Conservation (phyloP, 2,888 invertebrate genomes). For the Platycnemis pennipes region DNA sequence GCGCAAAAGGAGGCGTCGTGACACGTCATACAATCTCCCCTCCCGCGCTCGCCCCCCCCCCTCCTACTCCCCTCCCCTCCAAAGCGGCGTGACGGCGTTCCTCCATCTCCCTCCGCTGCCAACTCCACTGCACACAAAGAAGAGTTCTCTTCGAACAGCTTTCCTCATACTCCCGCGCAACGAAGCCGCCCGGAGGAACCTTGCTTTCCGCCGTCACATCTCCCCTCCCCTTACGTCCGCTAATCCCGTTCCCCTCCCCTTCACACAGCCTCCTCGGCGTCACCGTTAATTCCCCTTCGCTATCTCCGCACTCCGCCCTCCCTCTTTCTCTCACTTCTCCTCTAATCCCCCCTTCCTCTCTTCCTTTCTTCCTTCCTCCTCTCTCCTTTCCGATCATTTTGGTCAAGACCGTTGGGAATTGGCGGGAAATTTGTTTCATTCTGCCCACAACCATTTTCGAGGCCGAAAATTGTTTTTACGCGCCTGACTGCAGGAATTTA, state of each 20-base stretch:
- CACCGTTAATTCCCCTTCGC: neutral
- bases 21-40: neutral
- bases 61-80: neutral
- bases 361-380: neutral
- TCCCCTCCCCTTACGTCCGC: neutral
- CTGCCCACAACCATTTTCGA: too few species aligned
- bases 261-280: neutral
- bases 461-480: too few species aligned
- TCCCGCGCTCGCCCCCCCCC: neutral
- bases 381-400: neutral
- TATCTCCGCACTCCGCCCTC: neutral
- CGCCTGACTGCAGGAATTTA: too few species aligned
- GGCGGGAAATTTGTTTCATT: neutral
- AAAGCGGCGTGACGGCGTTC: neutral
- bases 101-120: neutral
- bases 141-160: neutral
- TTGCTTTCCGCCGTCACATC: neutral
- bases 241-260: neutral
- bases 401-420: neutral
- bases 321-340: neutral
- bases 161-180: conserved; percentile 4
- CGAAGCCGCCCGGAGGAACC: neutral
- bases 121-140: neutral
- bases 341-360: neutral
- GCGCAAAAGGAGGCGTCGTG: neutral